Percentiles rank a stretch among this genome's conserved stretches.
Evolutionary conservation across 2,888 invertebrate species (phyloP).

Genomic region (Itoplectis maculator): DNA sequence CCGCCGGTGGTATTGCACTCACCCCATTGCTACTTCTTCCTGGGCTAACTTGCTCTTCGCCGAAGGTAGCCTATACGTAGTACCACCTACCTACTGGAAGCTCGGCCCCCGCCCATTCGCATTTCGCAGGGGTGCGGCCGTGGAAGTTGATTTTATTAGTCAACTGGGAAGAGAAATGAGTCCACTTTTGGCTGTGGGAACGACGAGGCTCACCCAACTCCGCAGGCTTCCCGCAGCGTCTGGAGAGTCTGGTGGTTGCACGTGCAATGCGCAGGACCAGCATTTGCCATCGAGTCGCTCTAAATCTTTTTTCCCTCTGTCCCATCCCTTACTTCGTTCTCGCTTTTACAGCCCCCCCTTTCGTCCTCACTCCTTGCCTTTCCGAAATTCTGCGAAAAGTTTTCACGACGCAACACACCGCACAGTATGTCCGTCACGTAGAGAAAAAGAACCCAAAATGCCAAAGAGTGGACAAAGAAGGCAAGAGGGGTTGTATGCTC

Average conservation of each 20-base stretch:
- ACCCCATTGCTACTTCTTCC: slow-evolving; percentile 31
- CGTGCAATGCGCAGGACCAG: slow-evolving; percentile 57
- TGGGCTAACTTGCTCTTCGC: slow-evolving; percentile 61
- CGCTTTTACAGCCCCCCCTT: slow-evolving; percentile 11
- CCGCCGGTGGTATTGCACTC: slow-evolving; percentile 48
- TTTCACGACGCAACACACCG: slow-evolving; percentile 59
- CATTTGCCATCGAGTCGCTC: slow-evolving; percentile 59
- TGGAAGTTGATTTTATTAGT: slow-evolving; percentile 80
- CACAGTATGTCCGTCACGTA: slow-evolving; percentile 82
- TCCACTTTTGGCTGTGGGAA: slow-evolving; percentile 66
- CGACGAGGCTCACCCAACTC: slow-evolving; percentile 45
- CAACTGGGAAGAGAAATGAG: slow-evolving; percentile 78
- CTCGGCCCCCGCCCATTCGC: slow-evolving; percentile 34
- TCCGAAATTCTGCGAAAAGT: slow-evolving; percentile 57
- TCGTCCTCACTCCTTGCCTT: slow-evolving; percentile 28
- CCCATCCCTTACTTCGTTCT: slow-evolving; percentile 32
- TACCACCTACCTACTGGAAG: slow-evolving; percentile 49
- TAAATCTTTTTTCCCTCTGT: slow-evolving; percentile 37
- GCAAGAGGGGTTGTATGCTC: slow-evolving; percentile 39
- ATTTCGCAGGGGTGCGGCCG: slow-evolving; percentile 53
- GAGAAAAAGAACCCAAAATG: slow-evolving; percentile 68
- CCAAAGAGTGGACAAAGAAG: slow-evolving; percentile 45
- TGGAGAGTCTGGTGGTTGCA: slow-evolving; percentile 43
- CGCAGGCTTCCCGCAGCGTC: slow-evolving; percentile 45
- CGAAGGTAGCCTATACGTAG: slow-evolving; percentile 39